Evolutionary conservation across 2,888 invertebrate genomes (phyloP), one percentile per base, ranked within the genome.

Genomic region (Orchesellides sinensis): DNA sequence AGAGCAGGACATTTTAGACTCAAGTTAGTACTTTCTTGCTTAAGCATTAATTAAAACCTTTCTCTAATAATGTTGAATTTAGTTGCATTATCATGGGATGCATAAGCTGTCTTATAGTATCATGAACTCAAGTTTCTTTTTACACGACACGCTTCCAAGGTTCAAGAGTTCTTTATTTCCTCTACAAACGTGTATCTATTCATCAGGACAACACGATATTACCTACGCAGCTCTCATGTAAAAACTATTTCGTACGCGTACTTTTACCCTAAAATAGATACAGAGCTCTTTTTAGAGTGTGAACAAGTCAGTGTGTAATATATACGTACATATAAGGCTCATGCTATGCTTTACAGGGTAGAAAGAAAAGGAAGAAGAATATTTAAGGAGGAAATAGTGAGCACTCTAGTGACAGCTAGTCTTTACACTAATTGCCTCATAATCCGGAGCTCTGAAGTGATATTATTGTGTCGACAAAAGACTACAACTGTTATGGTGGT

Each of bases 341-440:
- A 68, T 32, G 40, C 40, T 2, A 40, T 8, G n/a, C 40, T n/a
- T 40, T 40, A 40, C 40, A n/a, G 40, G 56, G 21, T 23, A 52
- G 35, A 29, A 47, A 32, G 61, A 47, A 66, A 66, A 23, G 61
- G 32, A 54, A 21, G 59, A 65, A 69, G 40, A 73, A 54, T 35
- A 40, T 61, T 29, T 70, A 54, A 32, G 47, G 61, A 79, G 70
- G 61, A 61, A 79, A 79, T 65, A 72, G 79, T 79, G 70, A 79
- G 79, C 70, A 72, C 79, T 77, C 72, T 56, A 45, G 77, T 85
- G 83, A 83, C 85, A 81, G 77, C 77, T 54, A 77, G 74, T 78
- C 83, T 80, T 84, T 83, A 80, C 80, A 84, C 82, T 87, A 87
- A 87, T 87, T 87, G 87, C 87, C 87, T 86, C 83, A 83, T 87